Evolutionary conservation across 2,888 invertebrate species (phyloP), one percentile per base, ranked within the genome.

Genomic region (Coleophora flavipennella): DNA sequence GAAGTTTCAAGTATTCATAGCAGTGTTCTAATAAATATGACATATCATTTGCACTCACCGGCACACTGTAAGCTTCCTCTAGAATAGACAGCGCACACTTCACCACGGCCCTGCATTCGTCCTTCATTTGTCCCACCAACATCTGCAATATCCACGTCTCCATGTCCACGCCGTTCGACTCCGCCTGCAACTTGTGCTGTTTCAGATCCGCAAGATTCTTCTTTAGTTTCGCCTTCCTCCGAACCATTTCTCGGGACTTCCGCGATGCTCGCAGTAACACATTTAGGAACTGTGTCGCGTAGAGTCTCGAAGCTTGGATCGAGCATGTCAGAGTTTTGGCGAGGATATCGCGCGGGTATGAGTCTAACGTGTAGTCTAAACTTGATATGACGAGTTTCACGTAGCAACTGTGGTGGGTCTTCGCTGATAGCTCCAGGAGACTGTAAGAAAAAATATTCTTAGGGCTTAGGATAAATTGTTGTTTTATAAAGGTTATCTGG

Each of bases 341-440:
- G 44, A 90, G 71, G 44, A 92, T 87, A 52, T 89, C 89, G 25
- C 93, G 87, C 9, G 92, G 89, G 55, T 86, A 88, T 2, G 92
- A 91, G 43, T 92, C 91, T 37, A 90, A 81, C 2, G 90, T 88
- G 67, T 97, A 99, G 76, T 97, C 95, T 54, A 99, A 81, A 49
- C 94, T 93, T 4, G 97, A 95, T 44, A 97, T 90, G 39, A 97
- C 94, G 44, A 99, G 85, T 72, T 99, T 99, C 1, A 97, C 91
- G 70, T 97, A 97, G 63, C 95, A 94, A 57, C 95, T 94, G 67
- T 96, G 94, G 58, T 92, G 92, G 3, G 95, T 94, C 35, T 90
- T 89, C 8, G 91, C 88, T 1, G 95, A 93, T 51, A 97, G 80
- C 57, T 93, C 91, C 59, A 93, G 85, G 40, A 96, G 87, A 61